Percentiles rank a stretch among this genome's conserved stretches.
Evolutionary conservation across 1,140 invertebrate species (phyloP).

Genomic region (Drosophila persimilis): DNA sequence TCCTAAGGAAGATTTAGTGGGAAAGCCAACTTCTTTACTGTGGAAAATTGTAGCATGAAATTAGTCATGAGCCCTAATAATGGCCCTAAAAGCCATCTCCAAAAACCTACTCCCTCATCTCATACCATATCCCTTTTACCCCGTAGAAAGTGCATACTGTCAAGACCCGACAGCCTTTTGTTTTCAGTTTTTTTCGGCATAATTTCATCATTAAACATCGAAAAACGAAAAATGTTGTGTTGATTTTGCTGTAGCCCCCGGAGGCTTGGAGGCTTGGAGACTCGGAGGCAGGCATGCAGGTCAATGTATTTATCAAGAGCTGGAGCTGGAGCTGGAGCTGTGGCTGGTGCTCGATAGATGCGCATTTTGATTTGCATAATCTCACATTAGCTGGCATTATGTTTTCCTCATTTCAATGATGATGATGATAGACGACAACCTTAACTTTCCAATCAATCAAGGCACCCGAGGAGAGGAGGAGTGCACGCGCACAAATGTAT

Average conservation of each 20-base stretch:
- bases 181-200: slow-evolving; percentile 26
- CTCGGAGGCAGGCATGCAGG: slow-evolving; percentile 30
- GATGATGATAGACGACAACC: slow-evolving; percentile 35
- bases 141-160: slow-evolving; percentile 46
- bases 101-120: not conserved
- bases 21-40: no score
- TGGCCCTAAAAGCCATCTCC: not conserved
- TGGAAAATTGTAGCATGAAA: no score
- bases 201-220: slow-evolving; percentile 37
- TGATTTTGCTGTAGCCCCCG: slow-evolving; percentile 19
- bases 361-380: slow-evolving; percentile 57
- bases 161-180: not conserved
- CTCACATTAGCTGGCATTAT: slow-evolving; percentile 62
- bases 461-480: slow-evolving; percentile 6
- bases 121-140: slow-evolving; percentile 12
- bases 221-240: slow-evolving; percentile 19
- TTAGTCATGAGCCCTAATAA: no score
- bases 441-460: slow-evolving; percentile 72
- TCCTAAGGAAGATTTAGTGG: no score
- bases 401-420: slow-evolving; percentile 46
- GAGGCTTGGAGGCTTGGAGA: no score
- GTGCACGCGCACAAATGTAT: slow-evolving; percentile 20
- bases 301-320: slow-evolving; percentile 58
- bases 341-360: slow-evolving; percentile 2
- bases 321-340: slow-evolving; percentile 9